A percentile compares a stretch with the other conserved stretches of the same genome.
Conservation (phyloP, 2,113 vertebrate species). For the Rousettus leschenaultii region DNA sequence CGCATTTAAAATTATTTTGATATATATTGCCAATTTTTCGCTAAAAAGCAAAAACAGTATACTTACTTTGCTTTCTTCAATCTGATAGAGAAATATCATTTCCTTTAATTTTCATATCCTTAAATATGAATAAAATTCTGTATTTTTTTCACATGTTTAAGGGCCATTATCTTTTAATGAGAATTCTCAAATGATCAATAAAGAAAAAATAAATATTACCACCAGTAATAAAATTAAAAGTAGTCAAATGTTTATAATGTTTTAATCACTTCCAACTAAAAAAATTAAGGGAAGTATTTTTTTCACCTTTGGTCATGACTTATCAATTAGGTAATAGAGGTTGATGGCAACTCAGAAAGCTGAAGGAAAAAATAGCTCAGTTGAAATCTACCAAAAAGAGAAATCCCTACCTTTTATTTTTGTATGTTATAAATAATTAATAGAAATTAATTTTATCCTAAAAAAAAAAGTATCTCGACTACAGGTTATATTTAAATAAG, state of each 20-base stretch:
- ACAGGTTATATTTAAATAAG: conserved; percentile 52
- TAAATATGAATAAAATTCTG: neutral
- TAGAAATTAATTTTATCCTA: conserved; percentile 35
- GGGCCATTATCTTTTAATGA: neutral
- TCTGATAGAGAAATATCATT: neutral
- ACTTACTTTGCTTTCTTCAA: neutral
- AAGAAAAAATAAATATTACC: neutral
- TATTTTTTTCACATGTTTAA: neutral
- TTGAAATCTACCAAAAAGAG: neutral
- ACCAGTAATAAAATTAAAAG: neutral
- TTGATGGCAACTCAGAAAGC: neutral
- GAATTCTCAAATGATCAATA: neutral
- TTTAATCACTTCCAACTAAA: neutral
- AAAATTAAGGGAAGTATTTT: neutral
- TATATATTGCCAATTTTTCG: neutral
- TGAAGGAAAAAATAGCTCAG: neutral
- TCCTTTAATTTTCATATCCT: neutral
- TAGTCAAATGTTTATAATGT: neutral
- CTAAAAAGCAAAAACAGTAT: neutral
- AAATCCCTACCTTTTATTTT: neutral
- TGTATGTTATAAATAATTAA: conserved; percentile 17
- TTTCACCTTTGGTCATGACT: neutral
- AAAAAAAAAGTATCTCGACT: neutral
- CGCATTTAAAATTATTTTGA: neutral
- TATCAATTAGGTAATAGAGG: neutral